Evolutionary conservation across 2,113 vertebrate genomes (phyloP).

Genomic region (Eudorcas thomsonii): DNA sequence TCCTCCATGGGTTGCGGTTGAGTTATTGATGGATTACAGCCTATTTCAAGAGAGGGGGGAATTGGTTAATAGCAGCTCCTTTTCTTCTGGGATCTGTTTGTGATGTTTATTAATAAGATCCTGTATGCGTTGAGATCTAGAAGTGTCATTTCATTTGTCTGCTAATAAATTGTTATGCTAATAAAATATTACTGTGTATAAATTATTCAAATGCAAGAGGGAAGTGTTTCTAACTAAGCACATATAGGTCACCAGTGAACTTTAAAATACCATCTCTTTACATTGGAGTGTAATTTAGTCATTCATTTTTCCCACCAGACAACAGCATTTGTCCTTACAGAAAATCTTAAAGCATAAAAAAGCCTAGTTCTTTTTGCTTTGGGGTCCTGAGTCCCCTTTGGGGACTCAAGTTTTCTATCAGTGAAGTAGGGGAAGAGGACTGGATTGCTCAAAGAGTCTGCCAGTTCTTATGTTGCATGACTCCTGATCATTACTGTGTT

Average conservation of each 20-base stretch:
- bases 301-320: not conserved
- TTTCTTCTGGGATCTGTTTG: not conserved
- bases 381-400: not conserved
- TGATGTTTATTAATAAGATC: conserved; percentile 23
- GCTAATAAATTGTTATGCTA: conserved; percentile 63
- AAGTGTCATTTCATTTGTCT: conserved; percentile 41
- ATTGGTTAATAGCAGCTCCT: not conserved
- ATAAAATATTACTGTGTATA: conserved; percentile 34
- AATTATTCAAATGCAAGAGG: conserved; percentile 33
- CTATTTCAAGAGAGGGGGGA: not conserved
- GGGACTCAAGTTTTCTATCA: not conserved
- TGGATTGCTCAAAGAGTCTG: not conserved
- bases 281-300: not conserved
- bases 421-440: not conserved
- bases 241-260: not conserved
- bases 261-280: conserved; percentile 2
- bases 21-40: not conserved
- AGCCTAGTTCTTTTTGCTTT: not conserved
- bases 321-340: not conserved
- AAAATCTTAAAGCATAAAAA: conserved; percentile 1
- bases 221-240: not conserved
- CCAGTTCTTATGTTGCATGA: not conserved
- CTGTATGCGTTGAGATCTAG: not conserved
- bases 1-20: not conserved
- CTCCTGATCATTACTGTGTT: not conserved